A percentile compares a stretch with the other conserved stretches of the same genome.
Conservation (phyloP, 2,113 vertebrate genomes). For the Varanus komodoensis region DNA sequence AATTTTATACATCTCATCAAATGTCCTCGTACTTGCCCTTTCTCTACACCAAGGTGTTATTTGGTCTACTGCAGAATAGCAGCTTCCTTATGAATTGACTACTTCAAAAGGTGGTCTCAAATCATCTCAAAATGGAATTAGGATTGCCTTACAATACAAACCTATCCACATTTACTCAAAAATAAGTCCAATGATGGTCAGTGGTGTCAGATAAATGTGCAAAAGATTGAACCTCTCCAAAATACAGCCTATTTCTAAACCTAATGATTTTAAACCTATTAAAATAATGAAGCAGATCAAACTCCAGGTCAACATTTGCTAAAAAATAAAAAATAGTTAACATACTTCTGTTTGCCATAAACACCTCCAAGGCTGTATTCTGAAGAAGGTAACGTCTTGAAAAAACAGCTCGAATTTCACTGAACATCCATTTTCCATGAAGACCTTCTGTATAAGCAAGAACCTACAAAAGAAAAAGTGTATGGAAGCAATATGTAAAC, state of each 20-base stretch:
- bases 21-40: too few relatives aligned
- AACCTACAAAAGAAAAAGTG: slow-evolving; percentile 78
- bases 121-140: too few relatives aligned
- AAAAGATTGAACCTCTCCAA: background rate
- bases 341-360: slow-evolving; percentile 99
- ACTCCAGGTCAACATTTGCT: background rate
- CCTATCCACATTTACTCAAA: too few relatives aligned
- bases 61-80: too few relatives aligned
- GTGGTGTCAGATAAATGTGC: too few relatives aligned
- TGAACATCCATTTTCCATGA: slow-evolving; percentile 99
- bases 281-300: background rate
- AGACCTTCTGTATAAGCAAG: slow-evolving; percentile 95
- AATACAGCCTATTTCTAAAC: background rate
- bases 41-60: too few relatives aligned
- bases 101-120: too few relatives aligned
- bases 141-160: too few relatives aligned
- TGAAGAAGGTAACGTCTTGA: slow-evolving; percentile 94
- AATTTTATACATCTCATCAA: too few relatives aligned
- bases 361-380: slow-evolving; percentile 95
- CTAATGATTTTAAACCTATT: background rate
- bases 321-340: slow-evolving; percentile 1
- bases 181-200: too few relatives aligned
- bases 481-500: too few relatives aligned
- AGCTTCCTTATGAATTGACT: too few relatives aligned
- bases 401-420: slow-evolving; percentile 97